Evolutionary conservation across 2,797 vertebrate genomes (phyloP), one percentile per base, ranked within the genome.

Genomic region (Melanotaenia boesemani): DNA sequence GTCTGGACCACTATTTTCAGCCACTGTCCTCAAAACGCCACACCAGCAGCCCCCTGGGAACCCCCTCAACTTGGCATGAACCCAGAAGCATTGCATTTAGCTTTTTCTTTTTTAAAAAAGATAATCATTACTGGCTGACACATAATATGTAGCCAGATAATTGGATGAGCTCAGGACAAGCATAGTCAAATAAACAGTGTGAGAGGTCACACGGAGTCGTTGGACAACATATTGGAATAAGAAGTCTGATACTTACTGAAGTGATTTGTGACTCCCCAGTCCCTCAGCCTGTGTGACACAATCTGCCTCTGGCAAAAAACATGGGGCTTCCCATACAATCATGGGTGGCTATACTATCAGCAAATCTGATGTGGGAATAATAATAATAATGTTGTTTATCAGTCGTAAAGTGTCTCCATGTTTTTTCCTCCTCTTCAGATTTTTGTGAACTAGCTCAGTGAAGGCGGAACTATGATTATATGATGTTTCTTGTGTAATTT

Each of bases 241-340:
- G 64, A 70, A n/a, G 63, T 54, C 63, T 72, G 67, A 83, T 79
- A 70, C 66, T 86, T 76, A 63, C 59, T 66, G 34, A 55, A 77
- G 63, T 92, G 87, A 93, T 93, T 90, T 91, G 86, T 93, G 62
- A 63, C 76, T 89, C 90, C 86, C 87, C 37, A 61, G 86, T 70
- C 70, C 72, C 67, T 63, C 26, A 37, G 77, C 86, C 86, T 71
- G 63, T 46, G 24, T 86, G 86, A 90, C 89, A 89, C 79, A 44
- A 84, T 86, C 72, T 81, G 76, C 85, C 83, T 70, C 68, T 88
- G 77, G 70, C 76, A 69, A 63, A 74, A 85, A 86, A 65, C 77
- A 84, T 86, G 89, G 72, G 83, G 87, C 88, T 91, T 93, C 87
- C 86, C 89, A 93, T 91, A 82, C 75, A 82, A 83, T 74, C 55